A percentile compares a stretch with the other conserved stretches of the same genome.
Evolutionary conservation across 2,797 vertebrate species (phyloP).

Genomic region (Fundulus diaphanus): DNA sequence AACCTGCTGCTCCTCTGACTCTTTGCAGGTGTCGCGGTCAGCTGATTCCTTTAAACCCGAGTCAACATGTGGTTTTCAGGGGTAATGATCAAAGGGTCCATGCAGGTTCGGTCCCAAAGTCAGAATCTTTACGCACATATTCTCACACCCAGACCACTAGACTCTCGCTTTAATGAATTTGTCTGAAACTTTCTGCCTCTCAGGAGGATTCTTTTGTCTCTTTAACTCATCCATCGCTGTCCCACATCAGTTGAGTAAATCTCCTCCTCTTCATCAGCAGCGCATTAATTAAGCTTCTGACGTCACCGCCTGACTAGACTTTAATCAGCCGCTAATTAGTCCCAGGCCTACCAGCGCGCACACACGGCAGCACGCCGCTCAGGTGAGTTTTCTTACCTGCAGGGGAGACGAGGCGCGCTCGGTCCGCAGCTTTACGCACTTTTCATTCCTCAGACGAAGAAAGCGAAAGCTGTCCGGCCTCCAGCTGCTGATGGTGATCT

Average conservation of each 20-base stretch:
- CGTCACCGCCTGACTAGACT: background rate
- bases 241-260: too few relatives aligned
- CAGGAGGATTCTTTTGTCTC: too few relatives aligned
- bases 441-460: slow-evolving; percentile 36
- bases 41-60: background rate
- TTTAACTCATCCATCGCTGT: too few relatives aligned
- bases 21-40: background rate
- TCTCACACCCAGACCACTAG: background rate
- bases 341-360: background rate
- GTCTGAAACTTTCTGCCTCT: background rate
- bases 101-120: background rate
- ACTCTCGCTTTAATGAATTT: background rate
- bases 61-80: background rate
- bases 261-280: background rate
- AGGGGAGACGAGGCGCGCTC: slow-evolving; percentile 30
- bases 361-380: background rate
- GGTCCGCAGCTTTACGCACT: slow-evolving; percentile 36
- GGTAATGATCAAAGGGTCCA: background rate
- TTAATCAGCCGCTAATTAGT: background rate
- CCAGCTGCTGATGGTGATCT: background rate
- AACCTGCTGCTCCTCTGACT: background rate
- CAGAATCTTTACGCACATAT: background rate
- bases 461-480: background rate
- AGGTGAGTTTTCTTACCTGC: slow-evolving; percentile 53
- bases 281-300: background rate